These are phyloP conservation scores for Brachyhypopomus gauderio DNA, from an alignment of 2,113 vertebrate genomes.

Conservation along the genomic window DNA sequence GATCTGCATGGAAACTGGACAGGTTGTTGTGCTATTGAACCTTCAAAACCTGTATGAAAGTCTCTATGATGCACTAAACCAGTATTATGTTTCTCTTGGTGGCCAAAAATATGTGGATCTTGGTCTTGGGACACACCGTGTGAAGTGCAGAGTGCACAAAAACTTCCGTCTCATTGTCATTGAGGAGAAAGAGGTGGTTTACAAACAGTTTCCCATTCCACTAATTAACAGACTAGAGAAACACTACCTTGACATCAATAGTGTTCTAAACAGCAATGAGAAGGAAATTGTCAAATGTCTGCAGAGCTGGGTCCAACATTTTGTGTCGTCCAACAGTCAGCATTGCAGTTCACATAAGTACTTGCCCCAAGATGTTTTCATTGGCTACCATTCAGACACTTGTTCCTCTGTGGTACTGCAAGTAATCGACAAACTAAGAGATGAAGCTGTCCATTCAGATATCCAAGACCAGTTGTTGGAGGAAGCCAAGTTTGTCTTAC, in stretches of 20 bases:
- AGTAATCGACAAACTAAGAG: constrained; percentile 66
- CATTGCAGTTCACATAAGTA: constrained; percentile 69
- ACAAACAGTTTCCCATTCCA: constrained; percentile 87
- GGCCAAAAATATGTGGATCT: constrained; percentile 93
- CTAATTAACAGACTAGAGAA: constrained; percentile 96
- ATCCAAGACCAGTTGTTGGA: constrained; percentile 55
- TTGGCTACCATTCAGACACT: constrained; percentile 86
- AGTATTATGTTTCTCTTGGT: constrained; percentile 90
- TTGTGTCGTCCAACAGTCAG: constrained; percentile 58
- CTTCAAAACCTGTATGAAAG: constrained; percentile 94
- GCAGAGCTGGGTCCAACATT: constrained; percentile 75
- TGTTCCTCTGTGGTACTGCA: constrained; percentile 88
- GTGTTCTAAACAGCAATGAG: constrained; percentile 77
- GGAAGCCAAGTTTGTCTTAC: constrained; percentile 74
- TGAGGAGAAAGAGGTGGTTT: constrained; percentile 89
- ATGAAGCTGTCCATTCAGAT: neutral
- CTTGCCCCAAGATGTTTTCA: constrained; percentile 79
- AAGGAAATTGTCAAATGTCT: constrained; percentile 71
- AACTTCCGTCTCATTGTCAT: constrained; percentile 88
- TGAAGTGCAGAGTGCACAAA: constrained; percentile 90
- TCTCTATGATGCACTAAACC: constrained; percentile 92
- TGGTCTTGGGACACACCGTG: constrained; percentile 90
- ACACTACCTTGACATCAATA: constrained; percentile 88
- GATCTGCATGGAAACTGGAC: constrained; percentile 93
- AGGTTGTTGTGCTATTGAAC: constrained; percentile 87